These are phyloP conservation scores for Leucopternis melanops DNA, from an alignment of 2,113 vertebrate species.

Conservation along the genomic window DNA sequence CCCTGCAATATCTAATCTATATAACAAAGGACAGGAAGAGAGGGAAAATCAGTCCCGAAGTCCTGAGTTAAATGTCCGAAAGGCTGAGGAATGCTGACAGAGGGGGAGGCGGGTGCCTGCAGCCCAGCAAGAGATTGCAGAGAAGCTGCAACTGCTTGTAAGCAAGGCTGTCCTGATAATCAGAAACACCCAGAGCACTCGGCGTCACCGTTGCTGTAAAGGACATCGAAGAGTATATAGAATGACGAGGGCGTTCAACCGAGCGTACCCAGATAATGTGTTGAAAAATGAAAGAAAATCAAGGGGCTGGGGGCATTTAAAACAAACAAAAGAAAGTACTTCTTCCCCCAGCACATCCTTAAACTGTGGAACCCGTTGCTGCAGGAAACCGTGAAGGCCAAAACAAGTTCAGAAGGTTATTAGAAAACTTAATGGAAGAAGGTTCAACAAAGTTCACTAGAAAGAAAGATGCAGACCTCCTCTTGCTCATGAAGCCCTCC, in stretches of 20 bases:
- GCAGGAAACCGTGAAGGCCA: neutral
- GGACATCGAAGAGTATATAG: neutral
- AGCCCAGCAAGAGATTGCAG: neutral
- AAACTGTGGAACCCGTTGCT: neutral
- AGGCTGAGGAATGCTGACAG: neutral
- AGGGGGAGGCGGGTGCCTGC: neutral
- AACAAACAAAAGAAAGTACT: neutral
- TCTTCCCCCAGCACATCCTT: neutral
- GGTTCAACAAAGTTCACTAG: neutral
- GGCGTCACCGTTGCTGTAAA: accelerated
- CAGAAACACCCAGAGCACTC: neutral
- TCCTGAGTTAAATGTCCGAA: neutral
- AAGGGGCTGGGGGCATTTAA: neutral
- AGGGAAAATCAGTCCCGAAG: neutral
- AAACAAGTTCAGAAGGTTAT: neutral
- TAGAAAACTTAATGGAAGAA: neutral
- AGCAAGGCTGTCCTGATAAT: neutral
- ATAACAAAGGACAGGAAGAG: neutral
- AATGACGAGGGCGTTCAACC: neutral
- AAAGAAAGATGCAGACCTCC: neutral
- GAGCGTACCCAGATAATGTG: neutral
- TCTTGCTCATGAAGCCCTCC: neutral
- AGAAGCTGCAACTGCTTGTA: accelerated
- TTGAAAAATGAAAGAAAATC: neutral
- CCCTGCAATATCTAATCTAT: neutral